Base-by-base conservation (phyloP, 2,797 vertebrate species). In the Pangasius mekongensis region DNA sequence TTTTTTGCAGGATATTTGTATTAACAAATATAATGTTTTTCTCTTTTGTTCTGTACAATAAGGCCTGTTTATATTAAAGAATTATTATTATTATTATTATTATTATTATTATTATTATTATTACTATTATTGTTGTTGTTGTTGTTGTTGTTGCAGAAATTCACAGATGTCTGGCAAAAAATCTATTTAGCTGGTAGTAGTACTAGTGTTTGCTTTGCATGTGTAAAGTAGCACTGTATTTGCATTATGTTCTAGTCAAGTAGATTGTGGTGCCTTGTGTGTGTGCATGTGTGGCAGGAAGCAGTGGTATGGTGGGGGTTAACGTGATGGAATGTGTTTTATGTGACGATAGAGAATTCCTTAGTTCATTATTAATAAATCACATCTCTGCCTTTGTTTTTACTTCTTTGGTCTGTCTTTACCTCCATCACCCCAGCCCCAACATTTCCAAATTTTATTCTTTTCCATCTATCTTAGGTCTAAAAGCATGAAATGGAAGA, bases 311-410 rank as follows among this genome's bases (percentile, higher is more conserved):
- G 89, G 92, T 94, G 93, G 92, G 95, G 95, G 95, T 96, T 96
- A 96, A 96, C 93, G 93, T 91, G 91, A 90, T 94, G 95, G 95
- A 96, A 96, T 96, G 95, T 93, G 95, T 96, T 96, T 94, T 92
- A 92, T 95, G 94, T 96, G 93, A 94, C 94, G 94, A 94, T 91
- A 91, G 92, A 96, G 94, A 95, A 96, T 95, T 96, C 95, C 95
- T 95, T 94, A 94, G 93, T 94, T 93, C 91, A 94, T 92, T 94
- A 94, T 96, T 95, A 95, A 94, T 95, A 95, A 94, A 94, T 95
- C 95, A 94, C 92, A 90, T 91, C 86, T 54, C 93, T 94, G 93
- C 91, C 92, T 94, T 87, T 89, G 58, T 86, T 66, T 87, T 81
- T 74, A 62, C 89, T 86, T 76, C 88, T 80, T 85, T 80, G 64